Conservation (phyloP, 2,888 invertebrate species). For the Orgyia antiqua region DNA sequence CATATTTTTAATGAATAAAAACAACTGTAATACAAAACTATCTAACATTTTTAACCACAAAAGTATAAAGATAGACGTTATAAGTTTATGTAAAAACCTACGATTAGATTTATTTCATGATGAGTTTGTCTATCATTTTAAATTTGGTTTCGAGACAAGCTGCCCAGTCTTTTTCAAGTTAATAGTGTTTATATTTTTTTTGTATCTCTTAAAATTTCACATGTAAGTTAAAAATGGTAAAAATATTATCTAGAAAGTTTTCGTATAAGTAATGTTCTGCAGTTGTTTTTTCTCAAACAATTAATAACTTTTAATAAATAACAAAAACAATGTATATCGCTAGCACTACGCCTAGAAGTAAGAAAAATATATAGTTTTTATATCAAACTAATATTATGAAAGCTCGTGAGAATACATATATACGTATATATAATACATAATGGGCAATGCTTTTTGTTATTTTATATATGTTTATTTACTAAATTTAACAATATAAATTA, state of each 20-base stretch:
- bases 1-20: conserved; percentile 34
- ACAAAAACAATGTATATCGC: conserved; percentile 39
- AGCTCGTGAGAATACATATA: conserved; percentile 63
- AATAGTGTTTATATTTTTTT: too few relatives aligned
- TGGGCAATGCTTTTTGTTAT: conserved; percentile 10
- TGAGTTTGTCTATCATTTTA: too few relatives aligned
- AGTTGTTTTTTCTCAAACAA: conserved; percentile 15
- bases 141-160: too few relatives aligned
- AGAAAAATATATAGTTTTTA: conserved; percentile 66
- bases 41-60: too few relatives aligned
- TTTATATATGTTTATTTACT: background rate
- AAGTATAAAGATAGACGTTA: too few relatives aligned
- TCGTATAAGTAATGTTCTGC: background rate
- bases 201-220: too few relatives aligned
- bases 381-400: conserved; percentile 64
- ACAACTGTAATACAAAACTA: conserved; percentile 13
- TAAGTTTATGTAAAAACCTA: too few relatives aligned
- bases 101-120: too few relatives aligned
- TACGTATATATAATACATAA: conserved; percentile 23
- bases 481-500: too few relatives aligned
- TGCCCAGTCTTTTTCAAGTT: too few relatives aligned
- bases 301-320: conserved; percentile 23
- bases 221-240: too few relatives aligned
- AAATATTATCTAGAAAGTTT: too few relatives aligned
- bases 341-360: conserved; percentile 64